These are phyloP conservation scores for Globia sparganii DNA, from an alignment of 2,888 invertebrate genomes.

Conservation along the genomic window DNA sequence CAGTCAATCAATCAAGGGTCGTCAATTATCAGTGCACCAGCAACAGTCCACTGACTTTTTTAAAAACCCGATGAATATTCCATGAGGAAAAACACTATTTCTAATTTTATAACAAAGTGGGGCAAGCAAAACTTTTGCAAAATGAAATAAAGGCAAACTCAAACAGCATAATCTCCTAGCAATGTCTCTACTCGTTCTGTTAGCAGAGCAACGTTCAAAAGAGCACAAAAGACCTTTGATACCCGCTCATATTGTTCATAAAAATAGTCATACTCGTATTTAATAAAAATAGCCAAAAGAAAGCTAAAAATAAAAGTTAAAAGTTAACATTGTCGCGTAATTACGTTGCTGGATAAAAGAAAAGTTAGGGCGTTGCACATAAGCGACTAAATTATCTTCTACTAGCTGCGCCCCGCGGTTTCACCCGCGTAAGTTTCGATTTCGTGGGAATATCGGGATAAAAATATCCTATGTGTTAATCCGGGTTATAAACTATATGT, in stretches of 20 bases:
- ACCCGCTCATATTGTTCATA: slow-evolving; percentile 31
- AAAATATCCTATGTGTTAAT: no score
- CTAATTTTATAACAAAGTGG: not conserved
- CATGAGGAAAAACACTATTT: not conserved
- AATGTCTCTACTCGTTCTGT: not conserved
- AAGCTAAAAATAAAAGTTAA: slow-evolving; percentile 34
- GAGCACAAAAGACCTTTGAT: slow-evolving; percentile 19
- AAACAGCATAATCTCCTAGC: slow-evolving; percentile 30
- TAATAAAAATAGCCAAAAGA: slow-evolving; percentile 36
- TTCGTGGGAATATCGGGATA: no score
- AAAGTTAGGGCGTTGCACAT: slow-evolving; percentile 11
- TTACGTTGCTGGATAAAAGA: slow-evolving; percentile 36
- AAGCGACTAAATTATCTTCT: not conserved
- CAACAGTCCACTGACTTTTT: not conserved
- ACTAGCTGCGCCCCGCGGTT: no score
- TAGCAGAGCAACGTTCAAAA: slow-evolving; percentile 8
- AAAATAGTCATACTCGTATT: slow-evolving; percentile 40
- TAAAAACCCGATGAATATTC: not conserved
- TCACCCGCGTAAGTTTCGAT: no score
- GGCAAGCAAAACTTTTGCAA: not conserved
- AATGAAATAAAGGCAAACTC: not conserved
- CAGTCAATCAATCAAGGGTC: no score
- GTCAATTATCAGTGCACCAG: no score
- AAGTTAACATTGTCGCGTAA: slow-evolving; percentile 38
- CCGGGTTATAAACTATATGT: no score